A percentile compares a stretch with the other conserved stretches of the same genome.
These are phyloP conservation scores for Pavo muticus DNA, from an alignment of 2,113 vertebrate species.

Conservation along the genomic window DNA sequence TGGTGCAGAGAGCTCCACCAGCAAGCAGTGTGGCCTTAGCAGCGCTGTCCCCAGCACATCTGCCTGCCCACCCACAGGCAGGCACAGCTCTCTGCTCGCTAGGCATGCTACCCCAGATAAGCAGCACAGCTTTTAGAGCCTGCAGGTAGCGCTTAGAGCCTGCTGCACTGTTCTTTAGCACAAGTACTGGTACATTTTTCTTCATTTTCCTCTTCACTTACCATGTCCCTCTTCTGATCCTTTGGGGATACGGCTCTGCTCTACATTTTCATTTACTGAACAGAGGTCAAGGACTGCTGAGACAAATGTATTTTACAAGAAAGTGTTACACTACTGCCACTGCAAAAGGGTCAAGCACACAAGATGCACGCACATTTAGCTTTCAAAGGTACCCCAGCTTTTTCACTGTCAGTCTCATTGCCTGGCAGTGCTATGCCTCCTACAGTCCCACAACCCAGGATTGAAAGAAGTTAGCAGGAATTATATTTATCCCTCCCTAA, in stretches of 20 bases:
- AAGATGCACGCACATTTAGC: not conserved
- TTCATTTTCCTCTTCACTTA: conserved; percentile 7
- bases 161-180: not conserved
- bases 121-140: not conserved
- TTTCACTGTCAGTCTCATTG: not conserved
- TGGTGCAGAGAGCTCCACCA: not conserved
- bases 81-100: not conserved
- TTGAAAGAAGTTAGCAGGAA: not conserved
- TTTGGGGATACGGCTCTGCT: not conserved
- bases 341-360: not conserved
- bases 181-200: not conserved
- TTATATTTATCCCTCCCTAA: not conserved
- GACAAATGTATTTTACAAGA: not conserved
- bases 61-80: rapidly evolving
- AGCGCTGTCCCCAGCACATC: too few relatives aligned
- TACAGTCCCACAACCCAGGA: not conserved
- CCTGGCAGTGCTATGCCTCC: not conserved
- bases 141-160: not conserved
- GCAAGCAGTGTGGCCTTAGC: rapidly evolving
- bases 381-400: not conserved
- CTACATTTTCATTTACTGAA: not conserved
- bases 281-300: conserved; percentile 18
- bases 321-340: not conserved
- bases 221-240: not conserved
- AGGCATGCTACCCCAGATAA: not conserved